Percentiles rank a stretch among this genome's conserved stretches.
These are phyloP conservation scores for Pitta sordida DNA, from an alignment of 2,113 vertebrate species.

Conservation along the genomic window DNA sequence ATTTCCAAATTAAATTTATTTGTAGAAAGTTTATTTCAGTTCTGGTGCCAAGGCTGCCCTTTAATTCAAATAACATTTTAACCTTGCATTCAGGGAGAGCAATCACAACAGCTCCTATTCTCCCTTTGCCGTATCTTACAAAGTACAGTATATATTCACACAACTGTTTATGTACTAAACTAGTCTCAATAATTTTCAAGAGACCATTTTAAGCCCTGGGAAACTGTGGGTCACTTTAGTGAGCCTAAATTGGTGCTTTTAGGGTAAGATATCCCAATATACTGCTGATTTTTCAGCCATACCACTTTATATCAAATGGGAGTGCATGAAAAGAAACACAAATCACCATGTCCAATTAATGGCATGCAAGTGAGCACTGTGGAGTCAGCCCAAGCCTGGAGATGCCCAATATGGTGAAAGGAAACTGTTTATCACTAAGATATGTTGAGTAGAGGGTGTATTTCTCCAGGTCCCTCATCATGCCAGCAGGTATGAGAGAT, in stretches of 20 bases:
- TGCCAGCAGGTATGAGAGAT: background rate
- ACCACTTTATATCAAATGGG: background rate
- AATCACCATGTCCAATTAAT: background rate
- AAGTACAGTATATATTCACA: background rate
- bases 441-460: background rate
- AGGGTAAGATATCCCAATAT: background rate
- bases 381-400: background rate
- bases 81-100: background rate
- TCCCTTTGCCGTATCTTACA: background rate
- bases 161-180: background rate
- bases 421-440: background rate
- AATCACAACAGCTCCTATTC: background rate
- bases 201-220: background rate
- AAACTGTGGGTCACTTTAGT: background rate
- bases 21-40: background rate
- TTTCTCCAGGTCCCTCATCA: background rate
- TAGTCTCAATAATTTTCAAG: background rate
- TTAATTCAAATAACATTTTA: background rate
- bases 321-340: background rate
- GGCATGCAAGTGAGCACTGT: background rate
- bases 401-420: background rate
- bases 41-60: background rate
- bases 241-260: background rate
- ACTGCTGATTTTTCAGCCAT: background rate
- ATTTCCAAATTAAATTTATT: background rate